phyloP scores from a whole-genome alignment of 2,113 vertebrate species.

The Shinisaurus crocodilurus region DNA sequence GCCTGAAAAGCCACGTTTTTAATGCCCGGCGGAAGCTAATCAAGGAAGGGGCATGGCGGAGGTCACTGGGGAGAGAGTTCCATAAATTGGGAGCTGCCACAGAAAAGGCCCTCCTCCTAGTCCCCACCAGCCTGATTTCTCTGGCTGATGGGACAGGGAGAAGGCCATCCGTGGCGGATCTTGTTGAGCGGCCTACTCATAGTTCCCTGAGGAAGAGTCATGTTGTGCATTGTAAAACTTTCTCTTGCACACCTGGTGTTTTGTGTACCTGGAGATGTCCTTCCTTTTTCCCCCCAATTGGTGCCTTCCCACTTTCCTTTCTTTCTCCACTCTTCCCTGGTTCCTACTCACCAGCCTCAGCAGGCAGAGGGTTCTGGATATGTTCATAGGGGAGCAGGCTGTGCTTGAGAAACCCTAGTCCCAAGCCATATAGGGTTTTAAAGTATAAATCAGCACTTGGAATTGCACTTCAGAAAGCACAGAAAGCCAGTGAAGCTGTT shows the following conservation, averaged over 20 bases:
- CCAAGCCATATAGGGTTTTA: not conserved
- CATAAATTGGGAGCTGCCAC: no score
- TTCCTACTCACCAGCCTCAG: not conserved
- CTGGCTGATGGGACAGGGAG: no score
- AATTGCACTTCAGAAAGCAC: not conserved
- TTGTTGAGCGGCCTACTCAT: no score
- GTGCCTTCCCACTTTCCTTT: not conserved
- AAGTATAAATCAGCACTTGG: no score
- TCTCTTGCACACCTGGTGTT: not conserved
- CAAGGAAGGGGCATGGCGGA: no score
- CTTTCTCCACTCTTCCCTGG: not conserved
- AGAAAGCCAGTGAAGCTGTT: not conserved
- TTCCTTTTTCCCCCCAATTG: not conserved
- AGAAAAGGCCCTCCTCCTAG: no score
- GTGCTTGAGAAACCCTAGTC: not conserved
- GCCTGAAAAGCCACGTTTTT: no score
- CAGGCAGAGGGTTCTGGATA: not conserved
- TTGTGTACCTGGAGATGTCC: not conserved
- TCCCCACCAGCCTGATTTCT: no score
- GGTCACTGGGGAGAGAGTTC: no score
- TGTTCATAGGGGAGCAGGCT: not conserved
- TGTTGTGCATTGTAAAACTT: not conserved
- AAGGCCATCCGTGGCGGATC: no score
- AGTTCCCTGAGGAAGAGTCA: not conserved
- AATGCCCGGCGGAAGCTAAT: no score